phyloP scores from a whole-genome alignment of 2,113 vertebrate genomes.

The Arizona elegans region DNA sequence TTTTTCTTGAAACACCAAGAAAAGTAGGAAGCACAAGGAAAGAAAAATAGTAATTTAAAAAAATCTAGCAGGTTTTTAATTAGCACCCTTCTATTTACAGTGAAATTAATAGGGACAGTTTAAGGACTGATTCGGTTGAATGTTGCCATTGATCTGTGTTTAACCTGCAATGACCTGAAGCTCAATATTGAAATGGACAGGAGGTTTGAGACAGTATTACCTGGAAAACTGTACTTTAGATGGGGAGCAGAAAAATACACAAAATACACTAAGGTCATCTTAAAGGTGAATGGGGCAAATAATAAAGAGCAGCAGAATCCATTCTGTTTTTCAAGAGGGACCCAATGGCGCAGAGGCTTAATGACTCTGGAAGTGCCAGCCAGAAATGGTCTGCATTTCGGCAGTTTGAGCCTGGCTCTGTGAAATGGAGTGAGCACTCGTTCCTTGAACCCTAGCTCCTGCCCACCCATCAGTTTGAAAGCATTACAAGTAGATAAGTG shows the following conservation, averaged over 20 bases:
- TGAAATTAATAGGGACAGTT: neutral
- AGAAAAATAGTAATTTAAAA: neutral
- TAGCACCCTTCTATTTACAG: neutral
- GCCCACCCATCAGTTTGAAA: neutral
- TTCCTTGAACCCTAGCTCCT: neutral
- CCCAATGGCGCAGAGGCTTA: neutral
- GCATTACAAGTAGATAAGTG: neutral
- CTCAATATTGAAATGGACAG: neutral
- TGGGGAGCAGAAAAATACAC: neutral
- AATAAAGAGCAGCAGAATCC: neutral
- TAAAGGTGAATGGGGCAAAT: neutral
- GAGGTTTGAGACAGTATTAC: neutral
- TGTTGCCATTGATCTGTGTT: neutral
- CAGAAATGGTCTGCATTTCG: neutral
- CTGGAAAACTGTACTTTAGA: neutral
- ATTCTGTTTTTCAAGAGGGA: neutral
- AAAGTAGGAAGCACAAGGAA: neutral
- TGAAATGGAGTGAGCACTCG: neutral
- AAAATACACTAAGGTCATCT: neutral
- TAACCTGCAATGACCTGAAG: neutral
- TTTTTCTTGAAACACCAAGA: neutral
- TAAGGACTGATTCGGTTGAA: neutral
- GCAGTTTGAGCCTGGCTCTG: neutral
- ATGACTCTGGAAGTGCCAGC: neutral
- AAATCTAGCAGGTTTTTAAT: neutral